phyloP scores from a whole-genome alignment of 2,113 vertebrate species.

The Recurvirostra avosetta region DNA sequence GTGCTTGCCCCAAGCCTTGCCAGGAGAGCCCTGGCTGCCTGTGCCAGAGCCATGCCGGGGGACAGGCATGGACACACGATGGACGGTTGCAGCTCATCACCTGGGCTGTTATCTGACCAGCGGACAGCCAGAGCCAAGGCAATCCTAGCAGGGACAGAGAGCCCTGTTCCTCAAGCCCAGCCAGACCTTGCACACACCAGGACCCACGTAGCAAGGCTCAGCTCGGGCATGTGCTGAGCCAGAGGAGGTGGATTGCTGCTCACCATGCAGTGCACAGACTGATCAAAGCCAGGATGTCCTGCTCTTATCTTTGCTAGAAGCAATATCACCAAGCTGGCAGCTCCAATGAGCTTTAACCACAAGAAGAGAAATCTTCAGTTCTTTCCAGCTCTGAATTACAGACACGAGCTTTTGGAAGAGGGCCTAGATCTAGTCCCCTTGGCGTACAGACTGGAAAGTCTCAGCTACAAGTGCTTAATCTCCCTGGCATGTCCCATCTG shows the following conservation, averaged over 20 bases:
- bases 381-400: background rate
- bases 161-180: background rate
- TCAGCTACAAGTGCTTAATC: background rate
- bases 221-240: accelerated
- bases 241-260: background rate
- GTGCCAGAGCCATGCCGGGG: background rate
- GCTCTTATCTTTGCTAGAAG: background rate
- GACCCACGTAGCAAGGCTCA: background rate
- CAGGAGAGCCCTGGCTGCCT: background rate
- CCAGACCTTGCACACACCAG: background rate
- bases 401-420: background rate
- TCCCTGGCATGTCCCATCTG: background rate
- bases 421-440: background rate
- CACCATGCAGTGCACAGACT: background rate
- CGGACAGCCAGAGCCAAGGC: background rate
- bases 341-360: background rate
- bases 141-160: background rate
- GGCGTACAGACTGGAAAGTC: background rate
- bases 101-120: background rate
- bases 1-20: background rate
- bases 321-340: background rate
- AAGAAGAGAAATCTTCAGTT: background rate
- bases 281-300: background rate
- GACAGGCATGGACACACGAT: accelerated
- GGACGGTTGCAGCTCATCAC: background rate